Base-by-base conservation (phyloP, 2,797 vertebrate species). In the Ctenochaetus hawaiiensis region DNA sequence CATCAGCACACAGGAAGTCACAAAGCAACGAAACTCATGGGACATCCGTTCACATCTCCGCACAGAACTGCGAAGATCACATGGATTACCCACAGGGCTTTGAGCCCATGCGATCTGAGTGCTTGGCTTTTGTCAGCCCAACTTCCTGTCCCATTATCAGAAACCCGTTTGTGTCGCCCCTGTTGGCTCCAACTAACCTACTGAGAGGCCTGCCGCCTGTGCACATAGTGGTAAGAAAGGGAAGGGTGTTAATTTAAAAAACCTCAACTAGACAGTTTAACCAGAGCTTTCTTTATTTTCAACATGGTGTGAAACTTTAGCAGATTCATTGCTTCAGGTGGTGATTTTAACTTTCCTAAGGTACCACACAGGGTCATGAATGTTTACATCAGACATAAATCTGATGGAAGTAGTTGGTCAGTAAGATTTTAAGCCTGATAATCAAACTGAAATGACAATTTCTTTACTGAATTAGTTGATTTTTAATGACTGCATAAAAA, bases 141-240 rank as follows among this genome's bases (percentile, higher is more conserved):
- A 94, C 93, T 3, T 85, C 87, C 1, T 94, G 92, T 0, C 96
- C 97, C 47, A 90, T 97, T 5, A 91, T 95, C 79, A 95, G 93
- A 84, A 97, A 98, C 85, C 97, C 97, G 0, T 97, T 96, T 81
- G 96, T 97, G 91, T 98, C 97, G 0, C 97, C 97, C 0, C 89
- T 97, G 57, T 93, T 98, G 88, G 96, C 97, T 2, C 95, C 96
- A 0, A 92, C 94, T 61, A 77, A 30, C 66, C 94, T 97, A 89
- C 93, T 98, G 70, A 95, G 74, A 79, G 95, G 94, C 1, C 93
- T 98, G 23, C 97, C 97, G 0, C 96, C 96, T 0, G 67, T 97
- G 0, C 95, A 97, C 94, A 92, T 97, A 2, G 97, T 97, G 96
- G 97, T 97, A 87, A 96, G 96, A 17, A n/a, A n/a, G 16, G 9